Evolutionary conservation across 2,888 invertebrate genomes (phyloP), one percentile per base, ranked within the genome.

Genomic region (Colostygia pectinataria): DNA sequence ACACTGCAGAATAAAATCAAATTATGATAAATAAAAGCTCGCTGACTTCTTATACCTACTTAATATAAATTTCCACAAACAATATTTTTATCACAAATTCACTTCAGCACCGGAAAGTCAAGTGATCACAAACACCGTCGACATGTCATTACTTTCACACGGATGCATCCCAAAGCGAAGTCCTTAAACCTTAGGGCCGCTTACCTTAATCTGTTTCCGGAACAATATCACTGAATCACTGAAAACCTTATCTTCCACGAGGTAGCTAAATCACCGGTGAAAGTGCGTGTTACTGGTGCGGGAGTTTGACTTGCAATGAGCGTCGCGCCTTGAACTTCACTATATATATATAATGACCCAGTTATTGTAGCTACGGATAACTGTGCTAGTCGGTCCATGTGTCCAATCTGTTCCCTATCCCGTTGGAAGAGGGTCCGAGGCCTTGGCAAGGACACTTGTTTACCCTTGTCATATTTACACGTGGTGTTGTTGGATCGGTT

Each of bases 311-410:
- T 86, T 81, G 87, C 87, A 87, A 91, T 93, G 92, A 91, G 91
- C 88, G 91, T 90, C 89, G 92, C 92, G 93, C 94, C 94, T 94
- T 94, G 94, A 94, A 94, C 94, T 94, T 94, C 93, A 90, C 91
- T 92, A 92, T 94, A 94, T 94, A 95, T 94, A 95, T 94, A 94
- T 88, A 86, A 86, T 94, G 95, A 94, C 95, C 94, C 93, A 95
- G 94, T 93, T 94, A 83, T 78, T 64, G 92, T 92, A 92, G 77
- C 71, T 67, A 68, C 74, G 70, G 77, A 70, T 89, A 87, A 87
- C 88, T 89, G 88, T 88, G 85, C 80, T 82, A 80, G 79, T 78
- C 68, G 74, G 77, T 72, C 73, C 69, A 68, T 73, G 66, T 68
- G 75, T 71, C 73, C 78, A 74, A 82, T 80, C 79, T 76, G 83